Base-by-base conservation (phyloP, 2,888 invertebrate species). In the Drosophila leonis region DNA sequence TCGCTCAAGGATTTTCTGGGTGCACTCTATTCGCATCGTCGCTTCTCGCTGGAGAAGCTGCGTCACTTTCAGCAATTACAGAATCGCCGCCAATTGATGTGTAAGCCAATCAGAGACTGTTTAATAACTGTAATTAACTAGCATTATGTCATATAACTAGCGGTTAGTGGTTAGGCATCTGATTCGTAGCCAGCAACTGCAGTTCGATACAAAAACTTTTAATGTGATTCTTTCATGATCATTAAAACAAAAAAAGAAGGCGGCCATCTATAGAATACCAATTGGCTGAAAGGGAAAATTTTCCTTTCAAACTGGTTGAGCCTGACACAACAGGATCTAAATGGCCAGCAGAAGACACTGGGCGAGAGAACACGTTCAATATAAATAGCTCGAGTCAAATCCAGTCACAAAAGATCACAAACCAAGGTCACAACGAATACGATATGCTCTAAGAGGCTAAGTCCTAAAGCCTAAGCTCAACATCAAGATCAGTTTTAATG, bases 1-100 rank as follows among this genome's bases (percentile, higher is more conserved):
- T 88, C 88, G 33, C 65, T 90, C 29, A 90, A 88, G 68, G 73
- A 87, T 51, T 82, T 90, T 62, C 55, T 90, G n/a, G 80, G 74
- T 18, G 75, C 78, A 5, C 65, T 85, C 57, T 79, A 82, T 48
- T 56, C 75, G 31, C 73, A 80, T 15, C 83, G 85, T 8, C 82
- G 85, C 37, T 80, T 82, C 70, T 89, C 87, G 4, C 68, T 85
- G 39, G 84, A 88, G 55, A 84, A 83, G 59, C 51, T 84, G 48
- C 72, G 75, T 9, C 74, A 80, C 51, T 82, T 80, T 18, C 75
- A 83, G 52, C 72, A 69, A 39, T 49, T 76, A 63, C 80, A 72
- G 35, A 71, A 70, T 70, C 83, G 78, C n/a, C 75, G 72, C 7
- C 85, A 83, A 61, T 27, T 78, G 52, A 72, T 82, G 63, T 82